These are phyloP conservation scores for Plumapathes pennacea DNA, from an alignment of 92 coral and sea anemone species.

Conservation along the genomic window DNA sequence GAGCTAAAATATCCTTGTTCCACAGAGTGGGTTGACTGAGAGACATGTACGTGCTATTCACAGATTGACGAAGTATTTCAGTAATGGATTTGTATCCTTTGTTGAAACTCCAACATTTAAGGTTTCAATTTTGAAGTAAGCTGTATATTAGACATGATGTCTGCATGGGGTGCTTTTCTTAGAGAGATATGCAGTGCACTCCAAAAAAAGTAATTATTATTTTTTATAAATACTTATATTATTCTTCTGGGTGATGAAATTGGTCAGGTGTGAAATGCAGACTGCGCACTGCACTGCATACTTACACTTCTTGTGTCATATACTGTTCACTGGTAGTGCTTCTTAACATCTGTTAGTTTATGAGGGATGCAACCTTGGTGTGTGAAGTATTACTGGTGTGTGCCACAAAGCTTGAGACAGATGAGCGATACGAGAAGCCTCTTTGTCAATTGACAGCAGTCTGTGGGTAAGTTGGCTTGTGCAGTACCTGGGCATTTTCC, in stretches of 20 bases:
- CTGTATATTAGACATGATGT: too few species aligned
- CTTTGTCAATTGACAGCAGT: slow-evolving; percentile 66
- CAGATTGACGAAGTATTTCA: slow-evolving; percentile 77
- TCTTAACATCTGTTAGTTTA: slow-evolving; percentile 43
- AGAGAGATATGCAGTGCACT: too few species aligned
- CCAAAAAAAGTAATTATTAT: too few species aligned
- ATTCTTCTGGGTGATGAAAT: neutral
- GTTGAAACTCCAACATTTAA: too few species aligned
- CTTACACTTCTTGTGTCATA: too few species aligned
- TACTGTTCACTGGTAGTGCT: neutral
- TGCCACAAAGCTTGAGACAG: slow-evolving; percentile 54
- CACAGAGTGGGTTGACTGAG: slow-evolving; percentile 73
- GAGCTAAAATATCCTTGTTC: neutral
- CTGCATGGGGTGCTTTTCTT: too few species aligned
- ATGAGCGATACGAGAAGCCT: slow-evolving; percentile 78
- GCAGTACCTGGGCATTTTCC: too few species aligned
- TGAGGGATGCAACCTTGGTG: slow-evolving; percentile 82
- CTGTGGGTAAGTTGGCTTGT: slow-evolving; percentile 93
- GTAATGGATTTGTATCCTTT: slow-evolving; percentile 95
- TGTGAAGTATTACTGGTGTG: slow-evolving; percentile 75
- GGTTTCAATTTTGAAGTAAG: too few species aligned
- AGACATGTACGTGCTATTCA: slow-evolving; percentile 87
- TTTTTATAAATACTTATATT: too few species aligned
- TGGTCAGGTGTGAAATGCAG: too few species aligned
- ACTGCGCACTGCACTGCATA: too few species aligned